phyloP scores from a whole-genome alignment of 2,797 vertebrate species.

The Simalia tracyae region DNA sequence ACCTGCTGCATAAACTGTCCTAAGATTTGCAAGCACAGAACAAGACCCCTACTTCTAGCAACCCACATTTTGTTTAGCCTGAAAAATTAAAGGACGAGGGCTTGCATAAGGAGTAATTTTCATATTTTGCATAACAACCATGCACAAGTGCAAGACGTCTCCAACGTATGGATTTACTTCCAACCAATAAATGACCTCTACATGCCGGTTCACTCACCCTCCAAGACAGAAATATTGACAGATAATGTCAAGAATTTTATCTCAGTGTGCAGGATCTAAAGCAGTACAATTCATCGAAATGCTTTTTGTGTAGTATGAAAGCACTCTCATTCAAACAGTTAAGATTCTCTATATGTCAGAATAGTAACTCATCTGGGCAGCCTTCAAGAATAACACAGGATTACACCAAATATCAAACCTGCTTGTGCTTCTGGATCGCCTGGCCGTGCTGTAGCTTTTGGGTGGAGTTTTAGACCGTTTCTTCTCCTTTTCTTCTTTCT shows the following conservation, averaged over 20 bases:
- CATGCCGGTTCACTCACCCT: not conserved
- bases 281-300: not conserved
- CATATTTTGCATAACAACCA: not conserved
- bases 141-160: not conserved
- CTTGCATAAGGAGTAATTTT: not conserved
- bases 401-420: conserved; percentile 72
- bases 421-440: conserved; percentile 90
- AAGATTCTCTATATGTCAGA: not conserved
- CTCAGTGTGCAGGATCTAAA: not conserved
- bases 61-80: not conserved
- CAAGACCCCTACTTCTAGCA: not conserved
- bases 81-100: not conserved
- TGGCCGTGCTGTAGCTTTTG: conserved; percentile 96
- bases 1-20: not conserved
- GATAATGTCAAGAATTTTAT: not conserved
- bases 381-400: not conserved
- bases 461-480: conserved; percentile 98
- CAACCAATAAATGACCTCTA: not conserved
- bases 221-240: not conserved
- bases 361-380: not conserved
- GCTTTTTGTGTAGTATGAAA: not conserved
- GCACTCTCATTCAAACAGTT: not conserved
- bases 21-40: not conserved
- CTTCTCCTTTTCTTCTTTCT: conserved; percentile 95
- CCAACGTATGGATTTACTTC: not conserved